Evolutionary conservation across 2,888 invertebrate genomes (phyloP), one percentile per base, ranked within the genome.

Genomic region (Limenitis camilla): DNA sequence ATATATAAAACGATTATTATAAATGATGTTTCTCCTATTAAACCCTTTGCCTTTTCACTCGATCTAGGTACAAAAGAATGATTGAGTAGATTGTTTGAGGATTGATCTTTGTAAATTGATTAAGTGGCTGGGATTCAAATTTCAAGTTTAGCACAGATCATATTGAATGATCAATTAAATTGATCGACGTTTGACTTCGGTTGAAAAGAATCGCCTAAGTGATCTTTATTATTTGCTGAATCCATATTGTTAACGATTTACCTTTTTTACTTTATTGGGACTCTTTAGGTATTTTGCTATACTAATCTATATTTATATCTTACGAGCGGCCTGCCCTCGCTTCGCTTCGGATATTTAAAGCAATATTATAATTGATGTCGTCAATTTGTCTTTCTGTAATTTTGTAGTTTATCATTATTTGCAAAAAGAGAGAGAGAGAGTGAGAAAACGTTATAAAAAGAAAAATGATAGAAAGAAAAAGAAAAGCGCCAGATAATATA

Each of bases 151-250:
- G 66, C 67, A 65, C 59, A 62, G 63, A 63, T 66, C 66, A 71
- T 68, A 71, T 71, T 78, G 77, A 78, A 80, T 81, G 78, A 83
- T 83, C 81, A 82, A 83, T 85, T 83, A 81, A 76, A 61, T 69
- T 81, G 81, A 83, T 81, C 75, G 81, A 81, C 76, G 68, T 74
- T 67, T 59, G 51, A 55, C 40, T 48, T 54, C 44, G 55, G 49
- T 38, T 60, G 55, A 57, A 65, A 69, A 68, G 54, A 44, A 53
- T 54, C 52, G 42, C 43, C 50, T 58, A 57, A 57, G 54, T 56
- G 55, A 54, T 57, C 48, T 52, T 59, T 43, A 55, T 58, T 59
- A 52, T 59, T 56, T 52, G 56, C 50, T 52, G 55, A 54, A 48
- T 49, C 39, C 44, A 35, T 56, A 61, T 63, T 63, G 59, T 59